Percentiles rank a stretch among this genome's conserved stretches.
These are phyloP conservation scores for Plestiodon gilberti DNA, from an alignment of 2,113 vertebrate species.

Conservation along the genomic window DNA sequence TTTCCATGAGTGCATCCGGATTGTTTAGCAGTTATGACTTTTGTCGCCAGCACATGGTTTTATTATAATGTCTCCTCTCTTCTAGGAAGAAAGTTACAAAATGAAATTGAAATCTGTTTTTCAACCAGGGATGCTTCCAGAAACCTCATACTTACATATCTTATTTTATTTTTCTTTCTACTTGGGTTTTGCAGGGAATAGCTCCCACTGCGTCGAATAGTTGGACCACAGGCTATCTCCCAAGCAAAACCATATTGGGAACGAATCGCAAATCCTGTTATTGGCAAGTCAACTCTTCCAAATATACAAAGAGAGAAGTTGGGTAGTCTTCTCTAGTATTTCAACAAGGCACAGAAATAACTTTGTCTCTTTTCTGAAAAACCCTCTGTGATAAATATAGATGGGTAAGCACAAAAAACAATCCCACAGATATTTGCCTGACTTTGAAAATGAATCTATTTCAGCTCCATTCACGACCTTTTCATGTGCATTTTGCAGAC, in stretches of 20 bases:
- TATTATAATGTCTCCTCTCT: conserved; percentile 45
- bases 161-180: conserved; percentile 57
- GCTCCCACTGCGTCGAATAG: conserved; percentile 55
- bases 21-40: conserved; percentile 20
- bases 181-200: conserved; percentile 64
- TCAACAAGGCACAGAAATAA: neutral
- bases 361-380: conserved; percentile 28
- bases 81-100: conserved; percentile 49
- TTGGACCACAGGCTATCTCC: conserved; percentile 39
- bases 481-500: conserved; percentile 44
- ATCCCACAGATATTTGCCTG: conserved; percentile 61
- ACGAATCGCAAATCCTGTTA: conserved; percentile 37
- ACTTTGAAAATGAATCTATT: conserved; percentile 44
- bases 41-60: conserved; percentile 33
- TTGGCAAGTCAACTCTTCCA: conserved; percentile 29
- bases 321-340: neutral
- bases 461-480: neutral
- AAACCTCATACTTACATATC: conserved; percentile 52
- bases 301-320: conserved; percentile 29
- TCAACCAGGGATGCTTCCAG: conserved; percentile 51
- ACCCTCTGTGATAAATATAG: conserved; percentile 9
- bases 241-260: conserved; percentile 50
- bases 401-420: conserved; percentile 24
- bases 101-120: conserved; percentile 57
- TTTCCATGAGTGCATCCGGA: neutral